Conservation (phyloP, 1,140 invertebrate species). For the Drosophila prosaltans region DNA sequence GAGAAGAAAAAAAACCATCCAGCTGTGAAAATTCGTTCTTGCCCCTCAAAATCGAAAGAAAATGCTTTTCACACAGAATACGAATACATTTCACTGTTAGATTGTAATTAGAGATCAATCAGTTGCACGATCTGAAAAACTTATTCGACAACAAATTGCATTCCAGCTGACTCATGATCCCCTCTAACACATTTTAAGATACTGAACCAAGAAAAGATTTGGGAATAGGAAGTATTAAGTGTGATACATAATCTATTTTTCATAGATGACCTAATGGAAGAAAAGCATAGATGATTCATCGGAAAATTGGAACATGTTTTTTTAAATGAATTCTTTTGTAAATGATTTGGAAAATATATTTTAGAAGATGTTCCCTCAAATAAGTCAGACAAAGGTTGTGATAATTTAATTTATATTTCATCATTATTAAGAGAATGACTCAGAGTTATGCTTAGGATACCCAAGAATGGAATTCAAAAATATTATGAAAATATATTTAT, state of each 20-base stretch:
- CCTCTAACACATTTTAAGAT: conserved; percentile 1
- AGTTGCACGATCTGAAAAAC: conserved; percentile 36
- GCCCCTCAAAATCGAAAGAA: neutral
- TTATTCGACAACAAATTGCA: neutral
- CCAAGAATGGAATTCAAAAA: too few relatives aligned
- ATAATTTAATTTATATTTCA: too few relatives aligned
- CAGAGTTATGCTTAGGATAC: too few relatives aligned
- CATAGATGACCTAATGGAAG: neutral
- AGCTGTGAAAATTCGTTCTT: conserved; percentile 24
- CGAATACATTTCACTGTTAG: conserved; percentile 30
- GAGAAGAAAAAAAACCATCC: neutral
- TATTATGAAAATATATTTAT: too few relatives aligned
- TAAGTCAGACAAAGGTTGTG: too few relatives aligned
- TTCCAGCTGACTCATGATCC: conserved; percentile 8
- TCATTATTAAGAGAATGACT: too few relatives aligned
- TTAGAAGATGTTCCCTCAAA: too few relatives aligned
- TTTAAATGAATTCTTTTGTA: neutral
- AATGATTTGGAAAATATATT: neutral
- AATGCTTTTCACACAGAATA: neutral
- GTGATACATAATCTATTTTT: conserved; percentile 3
- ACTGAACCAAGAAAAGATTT: neutral
- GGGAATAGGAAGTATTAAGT: neutral
- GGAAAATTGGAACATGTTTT: neutral
- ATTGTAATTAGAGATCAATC: conserved; percentile 52
- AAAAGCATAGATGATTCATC: neutral